Evolutionary conservation across 2,113 vertebrate genomes (phyloP).

Genomic region (Vanacampus margaritifer): DNA sequence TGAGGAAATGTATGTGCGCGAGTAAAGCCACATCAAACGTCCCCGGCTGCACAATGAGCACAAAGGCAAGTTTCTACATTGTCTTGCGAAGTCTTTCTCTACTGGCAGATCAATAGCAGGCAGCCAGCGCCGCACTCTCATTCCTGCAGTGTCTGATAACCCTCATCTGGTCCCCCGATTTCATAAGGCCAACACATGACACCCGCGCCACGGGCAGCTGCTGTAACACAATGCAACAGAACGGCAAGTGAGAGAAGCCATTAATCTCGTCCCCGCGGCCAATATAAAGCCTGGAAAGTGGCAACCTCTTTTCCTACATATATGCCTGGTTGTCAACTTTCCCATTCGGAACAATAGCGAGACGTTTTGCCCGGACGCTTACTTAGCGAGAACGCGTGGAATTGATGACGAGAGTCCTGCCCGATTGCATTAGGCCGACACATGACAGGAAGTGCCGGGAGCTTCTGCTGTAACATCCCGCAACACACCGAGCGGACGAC

Average conservation of each 20-base stretch:
- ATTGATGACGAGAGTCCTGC: slow-evolving; percentile 60
- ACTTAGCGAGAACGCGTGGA: slow-evolving; percentile 49
- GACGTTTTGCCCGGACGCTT: slow-evolving; percentile 2
- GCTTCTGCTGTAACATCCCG: slow-evolving; percentile 54
- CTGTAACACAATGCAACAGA: slow-evolving; percentile 70
- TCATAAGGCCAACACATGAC: slow-evolving; percentile 64
- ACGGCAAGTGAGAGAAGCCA: slow-evolving; percentile 52
- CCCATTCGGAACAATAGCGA: slow-evolving; percentile 7
- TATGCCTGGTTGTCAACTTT: slow-evolving; percentile 19
- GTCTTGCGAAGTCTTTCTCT: slow-evolving; percentile 28
- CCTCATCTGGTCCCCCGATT: slow-evolving; percentile 48
- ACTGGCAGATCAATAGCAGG: slow-evolving; percentile 45
- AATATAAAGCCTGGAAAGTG: slow-evolving; percentile 37
- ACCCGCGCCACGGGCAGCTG: slow-evolving; percentile 51
- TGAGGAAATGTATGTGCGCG: slow-evolving; percentile 14
- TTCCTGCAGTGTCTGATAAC: slow-evolving; percentile 59
- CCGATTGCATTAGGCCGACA: slow-evolving; percentile 58
- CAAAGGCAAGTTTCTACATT: slow-evolving; percentile 26
- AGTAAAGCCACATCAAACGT: neutral
- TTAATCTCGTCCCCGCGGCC: slow-evolving; percentile 57
- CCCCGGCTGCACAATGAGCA: slow-evolving; percentile 1
- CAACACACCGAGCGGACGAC: slow-evolving; percentile 46
- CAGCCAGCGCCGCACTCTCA: slow-evolving; percentile 32
- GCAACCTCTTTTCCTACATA: slow-evolving; percentile 13
- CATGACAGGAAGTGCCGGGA: slow-evolving; percentile 51